Conservation (phyloP, 2,888 invertebrate genomes). For the Lomographa bimaculata region DNA sequence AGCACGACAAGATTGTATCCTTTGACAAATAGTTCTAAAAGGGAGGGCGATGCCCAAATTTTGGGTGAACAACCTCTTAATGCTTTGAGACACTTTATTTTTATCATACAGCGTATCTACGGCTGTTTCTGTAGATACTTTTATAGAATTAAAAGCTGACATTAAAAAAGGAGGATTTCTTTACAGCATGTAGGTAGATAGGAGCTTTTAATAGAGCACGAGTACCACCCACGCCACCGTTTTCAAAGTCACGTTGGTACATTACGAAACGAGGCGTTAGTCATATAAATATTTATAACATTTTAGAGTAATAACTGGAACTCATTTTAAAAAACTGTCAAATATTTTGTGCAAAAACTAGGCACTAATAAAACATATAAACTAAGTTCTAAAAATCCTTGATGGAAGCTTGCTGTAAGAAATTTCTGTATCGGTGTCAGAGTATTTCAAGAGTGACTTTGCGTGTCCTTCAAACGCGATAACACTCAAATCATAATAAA, state of each 20-base stretch:
- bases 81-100: constrained; percentile 81
- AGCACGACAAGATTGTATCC: constrained; percentile 59
- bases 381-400: too few species aligned
- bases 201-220: constrained; percentile 37
- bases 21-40: constrained; percentile 71
- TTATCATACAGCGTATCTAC: constrained; percentile 66
- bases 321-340: too few species aligned
- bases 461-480: too few species aligned
- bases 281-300: background rate
- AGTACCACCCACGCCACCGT: constrained; percentile 29
- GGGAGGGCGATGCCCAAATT: constrained; percentile 77
- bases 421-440: too few species aligned
- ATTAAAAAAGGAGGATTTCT: constrained; percentile 32
- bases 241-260: constrained; percentile 28
- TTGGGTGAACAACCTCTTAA: constrained; percentile 82
- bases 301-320: too few species aligned
- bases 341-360: too few species aligned
- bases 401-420: too few species aligned
- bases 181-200: constrained; percentile 21
- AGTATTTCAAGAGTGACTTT: too few species aligned
- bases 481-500: too few species aligned
- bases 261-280: constrained; percentile 2
- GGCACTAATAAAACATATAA: too few species aligned
- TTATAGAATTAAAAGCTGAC: constrained; percentile 37
- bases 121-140: constrained; percentile 42